Percentiles rank a stretch among this genome's conserved stretches.
Conservation (phyloP, 2,797 vertebrate species). For the Centroberyx gerrardi region DNA sequence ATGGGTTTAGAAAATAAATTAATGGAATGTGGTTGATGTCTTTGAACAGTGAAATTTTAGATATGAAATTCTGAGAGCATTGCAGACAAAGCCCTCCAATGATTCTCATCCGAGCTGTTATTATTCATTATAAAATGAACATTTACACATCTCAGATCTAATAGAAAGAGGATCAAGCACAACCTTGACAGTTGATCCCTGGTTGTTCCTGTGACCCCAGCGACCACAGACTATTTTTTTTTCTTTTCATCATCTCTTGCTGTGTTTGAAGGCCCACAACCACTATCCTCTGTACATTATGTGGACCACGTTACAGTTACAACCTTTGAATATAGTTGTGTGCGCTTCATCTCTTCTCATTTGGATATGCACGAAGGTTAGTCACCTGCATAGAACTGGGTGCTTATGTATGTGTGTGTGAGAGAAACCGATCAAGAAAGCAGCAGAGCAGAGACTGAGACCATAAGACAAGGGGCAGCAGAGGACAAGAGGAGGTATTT, state of each 20-base stretch:
- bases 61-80: slow-evolving; percentile 37
- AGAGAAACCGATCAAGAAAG: neutral
- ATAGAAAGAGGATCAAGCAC: slow-evolving; percentile 4
- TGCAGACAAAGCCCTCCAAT: slow-evolving; percentile 43
- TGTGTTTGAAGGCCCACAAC: neutral
- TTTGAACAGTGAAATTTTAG: slow-evolving; percentile 44
- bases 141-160: slow-evolving; percentile 41
- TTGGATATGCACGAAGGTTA: neutral
- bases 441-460: slow-evolving; percentile 10
- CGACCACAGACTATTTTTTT: slow-evolving; percentile 13
- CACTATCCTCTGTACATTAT: neutral
- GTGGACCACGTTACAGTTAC: neutral
- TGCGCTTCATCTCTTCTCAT: slow-evolving; percentile 1
- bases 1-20: slow-evolving; percentile 58
- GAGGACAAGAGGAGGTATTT: slow-evolving; percentile 7
- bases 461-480: neutral
- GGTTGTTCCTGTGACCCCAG: slow-evolving; percentile 13
- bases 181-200: slow-evolving; percentile 52
- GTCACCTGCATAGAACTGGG: neutral
- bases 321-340: neutral
- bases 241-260: slow-evolving; percentile 6
- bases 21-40: slow-evolving; percentile 49
- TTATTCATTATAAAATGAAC: slow-evolving; percentile 47
- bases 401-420: neutral
- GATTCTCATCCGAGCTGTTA: slow-evolving; percentile 39